Evolutionary conservation across 2,888 invertebrate species (phyloP).

Genomic region (Cosmia pyralina): DNA sequence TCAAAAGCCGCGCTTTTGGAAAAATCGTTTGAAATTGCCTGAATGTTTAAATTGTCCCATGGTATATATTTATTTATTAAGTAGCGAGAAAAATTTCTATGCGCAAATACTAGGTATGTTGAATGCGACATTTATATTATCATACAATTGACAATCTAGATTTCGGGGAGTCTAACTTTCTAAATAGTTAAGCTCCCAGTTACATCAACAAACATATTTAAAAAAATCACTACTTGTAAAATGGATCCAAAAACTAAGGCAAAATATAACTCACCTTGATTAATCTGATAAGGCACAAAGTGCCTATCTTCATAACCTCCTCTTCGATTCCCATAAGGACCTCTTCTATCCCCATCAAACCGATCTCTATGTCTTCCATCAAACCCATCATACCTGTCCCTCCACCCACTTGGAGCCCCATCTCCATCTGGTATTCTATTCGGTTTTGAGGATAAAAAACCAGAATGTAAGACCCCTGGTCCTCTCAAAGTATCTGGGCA

Average conservation of each 20-base stretch:
- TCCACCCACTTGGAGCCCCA: constrained; percentile 62
- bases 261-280: constrained; percentile 73
- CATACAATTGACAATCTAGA: too few species aligned
- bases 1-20: too few species aligned
- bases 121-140: too few species aligned
- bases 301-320: constrained; percentile 78
- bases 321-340: constrained; percentile 71
- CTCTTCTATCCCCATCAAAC: constrained; percentile 71
- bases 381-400: constrained; percentile 76
- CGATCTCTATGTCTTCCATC: constrained; percentile 70
- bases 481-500: constrained; percentile 86
- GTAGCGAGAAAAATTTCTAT: too few species aligned
- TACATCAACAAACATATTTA: too few species aligned
- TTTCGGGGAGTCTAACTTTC: too few species aligned
- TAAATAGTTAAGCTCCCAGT: too few species aligned
- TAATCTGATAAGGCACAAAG: constrained; percentile 90
- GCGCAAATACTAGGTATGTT: too few species aligned
- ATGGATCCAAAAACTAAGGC: not conserved
- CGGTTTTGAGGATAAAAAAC: constrained; percentile 83
- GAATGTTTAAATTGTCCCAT: too few species aligned
- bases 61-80: too few species aligned
- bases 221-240: too few species aligned
- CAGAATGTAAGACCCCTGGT: constrained; percentile 84
- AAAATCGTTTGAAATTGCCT: too few species aligned
- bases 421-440: constrained; percentile 69